phyloP scores from a whole-genome alignment of 2,113 vertebrate genomes.

The Sinocyclocheilus rhinocerous region DNA sequence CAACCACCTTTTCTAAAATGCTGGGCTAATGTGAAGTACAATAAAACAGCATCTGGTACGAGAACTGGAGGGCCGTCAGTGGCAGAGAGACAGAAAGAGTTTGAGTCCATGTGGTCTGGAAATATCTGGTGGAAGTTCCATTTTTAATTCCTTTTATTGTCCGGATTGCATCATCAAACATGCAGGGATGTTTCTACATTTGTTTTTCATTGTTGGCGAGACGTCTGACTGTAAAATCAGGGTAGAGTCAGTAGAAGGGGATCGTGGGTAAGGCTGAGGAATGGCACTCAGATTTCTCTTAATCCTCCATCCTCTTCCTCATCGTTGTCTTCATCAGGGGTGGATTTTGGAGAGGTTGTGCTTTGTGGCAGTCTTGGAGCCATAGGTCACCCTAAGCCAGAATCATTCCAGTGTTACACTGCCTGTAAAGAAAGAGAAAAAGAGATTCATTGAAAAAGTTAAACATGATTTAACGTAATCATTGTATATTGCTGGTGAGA shows the following conservation, averaged over 20 bases:
- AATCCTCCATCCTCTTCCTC: constrained; percentile 65
- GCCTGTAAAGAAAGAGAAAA: constrained; percentile 77
- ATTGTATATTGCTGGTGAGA: background rate
- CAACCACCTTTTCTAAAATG: constrained; percentile 63
- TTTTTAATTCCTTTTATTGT: constrained; percentile 15
- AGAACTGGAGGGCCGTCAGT: constrained; percentile 47
- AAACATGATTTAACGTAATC: constrained; percentile 4
- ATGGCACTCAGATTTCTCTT: constrained; percentile 66
- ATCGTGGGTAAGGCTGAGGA: constrained; percentile 70
- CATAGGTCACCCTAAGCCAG: constrained; percentile 80
- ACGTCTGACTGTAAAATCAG: constrained; percentile 51
- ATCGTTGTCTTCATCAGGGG: constrained; percentile 69
- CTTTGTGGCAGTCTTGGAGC: constrained; percentile 89
- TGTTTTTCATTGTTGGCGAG: constrained; percentile 55
- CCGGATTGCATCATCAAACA: constrained; percentile 26
- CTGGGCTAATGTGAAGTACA: constrained; percentile 62
- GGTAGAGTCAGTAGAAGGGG: constrained; percentile 69
- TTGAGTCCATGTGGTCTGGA: constrained; percentile 54
- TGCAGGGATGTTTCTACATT: constrained; percentile 51
- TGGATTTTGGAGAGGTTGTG: constrained; percentile 83
- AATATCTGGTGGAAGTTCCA: constrained; percentile 54
- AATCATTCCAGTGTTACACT: constrained; percentile 82
- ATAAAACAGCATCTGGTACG: constrained; percentile 65
- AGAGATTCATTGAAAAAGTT: constrained; percentile 55
- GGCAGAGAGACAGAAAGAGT: constrained; percentile 52